Conservation (phyloP, 2,113 vertebrate species). For the Carettochelys insculpta region DNA sequence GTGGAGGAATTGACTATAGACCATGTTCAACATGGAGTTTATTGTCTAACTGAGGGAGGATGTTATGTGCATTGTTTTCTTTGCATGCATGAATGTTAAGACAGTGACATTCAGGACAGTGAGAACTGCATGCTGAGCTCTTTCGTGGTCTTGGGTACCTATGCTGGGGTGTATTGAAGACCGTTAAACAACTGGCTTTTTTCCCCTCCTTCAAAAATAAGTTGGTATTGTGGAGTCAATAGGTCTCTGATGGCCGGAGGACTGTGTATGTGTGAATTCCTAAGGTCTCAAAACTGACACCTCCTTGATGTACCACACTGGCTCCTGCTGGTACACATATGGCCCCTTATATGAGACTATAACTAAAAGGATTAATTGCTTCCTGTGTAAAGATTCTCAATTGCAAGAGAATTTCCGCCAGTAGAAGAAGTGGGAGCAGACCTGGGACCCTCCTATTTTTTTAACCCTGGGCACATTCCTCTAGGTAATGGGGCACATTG, state of each 20-base stretch:
- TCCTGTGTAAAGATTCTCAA: accelerated
- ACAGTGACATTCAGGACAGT: background rate
- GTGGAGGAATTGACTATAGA: accelerated
- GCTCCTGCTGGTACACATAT: background rate
- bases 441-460: background rate
- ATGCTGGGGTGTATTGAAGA: accelerated
- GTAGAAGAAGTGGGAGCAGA: background rate
- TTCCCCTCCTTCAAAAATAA: background rate
- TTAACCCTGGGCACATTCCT: accelerated
- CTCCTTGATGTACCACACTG: accelerated
- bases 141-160: background rate
- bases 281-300: background rate
- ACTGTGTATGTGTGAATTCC: background rate
- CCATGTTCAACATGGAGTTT: background rate
- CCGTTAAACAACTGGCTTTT: background rate
- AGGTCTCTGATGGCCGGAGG: background rate
- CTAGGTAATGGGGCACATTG: background rate
- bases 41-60: background rate
- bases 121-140: background rate
- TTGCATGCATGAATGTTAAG: accelerated
- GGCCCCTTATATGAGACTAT: accelerated
- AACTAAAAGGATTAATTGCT: background rate
- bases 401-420: accelerated
- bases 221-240: background rate
- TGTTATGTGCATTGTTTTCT: accelerated